Evolutionary conservation across 2,113 vertebrate species (phyloP), one percentile per base, ranked within the genome.

Genomic region (Misgurnus anguillicaudatus): DNA sequence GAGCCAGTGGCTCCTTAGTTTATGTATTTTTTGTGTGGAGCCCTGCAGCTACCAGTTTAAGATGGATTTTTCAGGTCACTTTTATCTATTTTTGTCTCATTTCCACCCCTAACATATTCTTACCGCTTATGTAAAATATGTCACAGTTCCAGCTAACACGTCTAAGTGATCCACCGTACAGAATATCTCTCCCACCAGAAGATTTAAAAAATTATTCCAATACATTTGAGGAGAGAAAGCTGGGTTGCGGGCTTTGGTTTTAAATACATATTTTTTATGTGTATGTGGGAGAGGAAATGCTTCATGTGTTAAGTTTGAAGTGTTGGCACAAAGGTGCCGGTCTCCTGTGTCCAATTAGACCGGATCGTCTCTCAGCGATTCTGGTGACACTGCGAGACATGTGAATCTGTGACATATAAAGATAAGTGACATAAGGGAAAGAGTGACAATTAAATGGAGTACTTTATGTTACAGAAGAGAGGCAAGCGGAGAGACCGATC

Each of bases 291-390:
- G 14, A 68, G 74, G 61, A 48, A 64, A 16, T 7, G 45, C 61
- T 63, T 76, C 51, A 9, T 3, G 24, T 76, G 61, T 64, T 76
- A 64, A 64, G 60, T 53, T 53, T 76, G 45, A 76, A 76, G 74
- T 64, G 24, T 63, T 53, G 31, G 60, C 73, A 63, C 73, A 64
- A 75, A 51, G 17, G 31, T 42, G 6, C 1, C 51, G 45, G 31
- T 76, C 60, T 64, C 74, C 31, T 41, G 31, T 76, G 74, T 63
- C 45, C 47, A 76, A 64, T 76, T 76, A 76, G 60, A 76, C 42
- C 3, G 45, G 36, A 64, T 63, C 47, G 6, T 9, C 60, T 14
- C 45, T 64, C 3, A 9, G 45, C 38, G 45, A 39, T 48, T 64
- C 45, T 16, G 0, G 61, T 62, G 72, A 48, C 41, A 75, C 24